Conservation (phyloP, 2,113 vertebrate species). For the Physeter macrocephalus region DNA sequence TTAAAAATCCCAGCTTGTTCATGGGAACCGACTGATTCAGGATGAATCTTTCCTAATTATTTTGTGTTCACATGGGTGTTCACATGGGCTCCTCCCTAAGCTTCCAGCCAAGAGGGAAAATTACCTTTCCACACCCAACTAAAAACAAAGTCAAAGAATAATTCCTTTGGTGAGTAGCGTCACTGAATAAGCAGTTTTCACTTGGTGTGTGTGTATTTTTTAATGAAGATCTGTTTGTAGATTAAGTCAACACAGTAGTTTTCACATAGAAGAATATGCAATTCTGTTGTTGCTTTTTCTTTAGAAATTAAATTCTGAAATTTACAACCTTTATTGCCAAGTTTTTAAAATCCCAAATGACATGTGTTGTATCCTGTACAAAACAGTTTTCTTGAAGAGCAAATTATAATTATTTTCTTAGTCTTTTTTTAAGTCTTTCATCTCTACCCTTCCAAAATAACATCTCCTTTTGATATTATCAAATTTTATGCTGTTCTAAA, state of each 20-base stretch:
- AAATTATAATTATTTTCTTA: neutral
- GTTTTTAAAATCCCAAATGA: neutral
- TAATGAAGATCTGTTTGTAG: neutral
- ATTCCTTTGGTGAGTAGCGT: slow-evolving; percentile 73
- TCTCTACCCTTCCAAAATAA: neutral
- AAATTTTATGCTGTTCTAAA: neutral
- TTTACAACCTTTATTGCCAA: neutral
- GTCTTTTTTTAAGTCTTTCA: neutral
- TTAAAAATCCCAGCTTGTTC: slow-evolving; percentile 38
- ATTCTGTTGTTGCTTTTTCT: neutral
- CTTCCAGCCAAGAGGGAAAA: slow-evolving; percentile 71
- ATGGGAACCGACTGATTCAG: slow-evolving; percentile 69
- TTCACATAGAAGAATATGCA: neutral
- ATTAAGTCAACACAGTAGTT: slow-evolving; percentile 15
- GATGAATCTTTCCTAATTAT: slow-evolving; percentile 73
- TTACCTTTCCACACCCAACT: slow-evolving; percentile 80
- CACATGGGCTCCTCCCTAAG: slow-evolving; percentile 67
- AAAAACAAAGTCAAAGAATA: slow-evolving; percentile 74
- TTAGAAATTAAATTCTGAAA: neutral
- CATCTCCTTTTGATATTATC: neutral
- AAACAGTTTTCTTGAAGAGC: neutral
- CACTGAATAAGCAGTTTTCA: slow-evolving; percentile 79
- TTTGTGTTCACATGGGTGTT: slow-evolving; percentile 74
- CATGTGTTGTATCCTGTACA: neutral
- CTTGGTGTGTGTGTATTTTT: neutral